These are phyloP conservation scores for Saturnia pavonia DNA, from an alignment of 2,888 invertebrate species.

Conservation along the genomic window DNA sequence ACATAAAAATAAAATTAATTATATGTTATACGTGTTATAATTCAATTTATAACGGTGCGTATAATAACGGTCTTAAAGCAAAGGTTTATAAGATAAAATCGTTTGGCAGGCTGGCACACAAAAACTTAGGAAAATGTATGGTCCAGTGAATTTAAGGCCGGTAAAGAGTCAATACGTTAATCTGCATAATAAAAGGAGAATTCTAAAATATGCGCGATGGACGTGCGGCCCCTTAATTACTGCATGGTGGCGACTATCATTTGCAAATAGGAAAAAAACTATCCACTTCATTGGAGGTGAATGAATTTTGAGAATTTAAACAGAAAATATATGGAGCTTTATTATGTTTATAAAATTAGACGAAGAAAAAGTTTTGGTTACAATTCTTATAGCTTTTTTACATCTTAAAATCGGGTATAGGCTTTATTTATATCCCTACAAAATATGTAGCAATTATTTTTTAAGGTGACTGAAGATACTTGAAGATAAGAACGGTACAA, in stretches of 20 bases:
- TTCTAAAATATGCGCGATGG: constrained; percentile 66
- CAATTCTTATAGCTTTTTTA: too few species aligned
- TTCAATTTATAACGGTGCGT: not conserved
- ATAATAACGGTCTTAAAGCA: not conserved
- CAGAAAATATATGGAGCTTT: constrained; percentile 42
- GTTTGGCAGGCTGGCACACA: not conserved
- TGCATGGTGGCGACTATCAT: constrained; percentile 73
- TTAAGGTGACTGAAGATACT: too few species aligned
- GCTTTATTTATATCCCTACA: too few species aligned
- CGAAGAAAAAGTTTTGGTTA: not conserved
- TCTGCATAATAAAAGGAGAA: constrained; percentile 77
- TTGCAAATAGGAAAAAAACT: constrained; percentile 76
- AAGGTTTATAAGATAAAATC: not conserved
- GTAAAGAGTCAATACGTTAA: constrained; percentile 71
- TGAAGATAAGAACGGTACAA: too few species aligned
- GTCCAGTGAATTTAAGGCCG: constrained; percentile 42
- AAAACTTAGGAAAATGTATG: constrained; percentile 25
- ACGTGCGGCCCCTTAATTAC: constrained; percentile 69
- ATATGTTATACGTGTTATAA: not conserved
- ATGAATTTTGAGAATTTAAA: constrained; percentile 62
- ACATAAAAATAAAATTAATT: constrained; percentile 22
- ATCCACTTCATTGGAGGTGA: constrained; percentile 69
- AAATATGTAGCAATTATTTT: too few species aligned
- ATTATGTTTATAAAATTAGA: not conserved
- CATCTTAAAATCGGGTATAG: too few species aligned